These are phyloP conservation scores for Megaceryle alcyon DNA, from an alignment of 2,797 vertebrate genomes.

Conservation along the genomic window DNA sequence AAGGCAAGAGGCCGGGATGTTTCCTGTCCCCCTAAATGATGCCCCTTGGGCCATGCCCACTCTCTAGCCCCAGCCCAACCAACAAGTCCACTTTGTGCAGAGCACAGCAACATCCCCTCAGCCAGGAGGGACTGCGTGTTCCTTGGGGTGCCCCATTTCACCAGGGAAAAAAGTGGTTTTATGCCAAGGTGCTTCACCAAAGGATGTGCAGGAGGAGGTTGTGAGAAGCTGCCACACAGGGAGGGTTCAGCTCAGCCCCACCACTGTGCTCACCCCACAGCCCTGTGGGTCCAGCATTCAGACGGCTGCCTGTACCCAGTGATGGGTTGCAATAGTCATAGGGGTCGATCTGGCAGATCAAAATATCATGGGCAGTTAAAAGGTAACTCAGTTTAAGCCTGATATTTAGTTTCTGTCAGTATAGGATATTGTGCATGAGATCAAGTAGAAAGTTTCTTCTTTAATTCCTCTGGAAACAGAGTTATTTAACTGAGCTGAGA, in stretches of 20 bases:
- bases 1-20: not conserved
- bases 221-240: not conserved
- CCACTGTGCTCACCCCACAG: not conserved
- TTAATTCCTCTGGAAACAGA: not conserved
- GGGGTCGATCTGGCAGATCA: not conserved
- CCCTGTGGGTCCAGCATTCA: accelerated
- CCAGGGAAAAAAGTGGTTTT: not conserved
- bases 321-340: not conserved
- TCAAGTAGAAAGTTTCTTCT: not conserved
- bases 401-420: not conserved
- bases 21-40: accelerated
- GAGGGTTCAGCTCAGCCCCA: not conserved
- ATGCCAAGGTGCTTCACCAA: not conserved
- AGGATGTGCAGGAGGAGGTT: not conserved
- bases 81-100: accelerated
- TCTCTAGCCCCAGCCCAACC: not conserved
- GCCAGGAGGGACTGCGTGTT: accelerated
- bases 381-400: not conserved
- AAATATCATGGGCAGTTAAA: not conserved
- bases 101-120: accelerated
- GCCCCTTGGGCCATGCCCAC: accelerated
- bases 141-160: not conserved
- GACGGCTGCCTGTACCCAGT: accelerated
- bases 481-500: not conserved
- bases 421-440: not conserved